These are phyloP conservation scores for Iselma pallidipennis DNA, from an alignment of 2,888 invertebrate genomes.

Conservation along the genomic window DNA sequence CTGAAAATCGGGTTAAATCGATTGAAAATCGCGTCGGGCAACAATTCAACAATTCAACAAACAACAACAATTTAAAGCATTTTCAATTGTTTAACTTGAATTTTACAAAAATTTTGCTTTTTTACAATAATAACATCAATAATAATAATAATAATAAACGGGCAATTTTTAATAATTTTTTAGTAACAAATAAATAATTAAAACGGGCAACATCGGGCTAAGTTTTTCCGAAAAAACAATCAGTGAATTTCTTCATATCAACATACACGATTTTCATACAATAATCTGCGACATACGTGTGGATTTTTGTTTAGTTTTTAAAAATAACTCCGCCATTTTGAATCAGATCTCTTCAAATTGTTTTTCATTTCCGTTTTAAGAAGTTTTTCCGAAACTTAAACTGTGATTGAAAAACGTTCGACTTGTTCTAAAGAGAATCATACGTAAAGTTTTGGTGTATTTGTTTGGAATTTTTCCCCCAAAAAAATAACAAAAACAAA, in stretches of 20 bases:
- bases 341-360: no score
- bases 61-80: slow-evolving; percentile 43
- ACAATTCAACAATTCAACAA: slow-evolving; percentile 13
- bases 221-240: slow-evolving; percentile 34
- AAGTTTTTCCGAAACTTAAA: slow-evolving; percentile 32
- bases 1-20: slow-evolving; percentile 43
- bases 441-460: slow-evolving; percentile 41
- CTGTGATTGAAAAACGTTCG: slow-evolving; percentile 43
- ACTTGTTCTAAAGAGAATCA: neutral
- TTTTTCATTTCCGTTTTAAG: slow-evolving; percentile 25
- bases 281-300: neutral
- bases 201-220: slow-evolving; percentile 40
- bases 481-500: slow-evolving; percentile 30
- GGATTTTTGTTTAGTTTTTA: no score
- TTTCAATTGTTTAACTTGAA: slow-evolving; percentile 45
- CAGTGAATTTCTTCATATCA: slow-evolving; percentile 32
- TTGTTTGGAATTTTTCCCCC: slow-evolving; percentile 8
- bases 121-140: slow-evolving; percentile 42
- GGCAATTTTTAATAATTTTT: slow-evolving; percentile 9
- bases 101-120: no score
- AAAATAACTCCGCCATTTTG: no score
- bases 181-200: slow-evolving; percentile 7
- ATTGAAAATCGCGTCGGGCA: slow-evolving; percentile 50
- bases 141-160: slow-evolving; percentile 23
- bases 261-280: slow-evolving; percentile 3